Base-by-base conservation (phyloP, 2,797 vertebrate genomes). In the Coilia nasus region DNA sequence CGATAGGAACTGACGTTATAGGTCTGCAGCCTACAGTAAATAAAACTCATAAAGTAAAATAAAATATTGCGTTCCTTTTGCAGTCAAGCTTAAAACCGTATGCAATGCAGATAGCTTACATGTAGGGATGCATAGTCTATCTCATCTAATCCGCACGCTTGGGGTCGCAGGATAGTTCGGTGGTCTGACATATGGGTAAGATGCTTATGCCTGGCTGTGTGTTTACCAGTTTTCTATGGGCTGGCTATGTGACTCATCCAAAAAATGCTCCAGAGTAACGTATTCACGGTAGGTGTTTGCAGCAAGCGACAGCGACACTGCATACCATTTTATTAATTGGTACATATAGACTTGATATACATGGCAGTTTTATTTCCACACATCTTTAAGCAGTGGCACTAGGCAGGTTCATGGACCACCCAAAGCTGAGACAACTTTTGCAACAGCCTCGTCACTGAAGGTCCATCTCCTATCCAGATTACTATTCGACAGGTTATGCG, bases 141-240 rank as follows among this genome's bases (percentile, higher is more conserved):
- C 44, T 17, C 56, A 54, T 46, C 46, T 83, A 82, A 85, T 81
- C 84, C 71, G 54, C 57, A 67, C 60, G 7, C 62, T 21, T 35
- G 56, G 82, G 84, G 64, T 44, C 56, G 81, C 5, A 59, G 41
- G 56, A 54, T 59, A 59, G 82, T 82, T 54, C 82, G 59, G 82
- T 41, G 14, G 82, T 82, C 82, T 82, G 82, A 60, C 82, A 82
- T 60, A n/a, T 82, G 82, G 56, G 50, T 82, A 47, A 82, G 82
- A 57, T 82, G 56, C 56, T 82, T 81, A 59, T 44, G 56, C 50
- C 25, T 19, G 71, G 5, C 71, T 78, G 15, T 35, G 19, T 78
- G 31, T 78, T 44, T 78, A 71, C 64, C 31, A 78, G 35, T 78
- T 78, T 31, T 10, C 71, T 10, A 78, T 19, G 71, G 35, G 71